Conservation (phyloP, 1,140 invertebrate genomes). For the Leptopilina clavipes region DNA sequence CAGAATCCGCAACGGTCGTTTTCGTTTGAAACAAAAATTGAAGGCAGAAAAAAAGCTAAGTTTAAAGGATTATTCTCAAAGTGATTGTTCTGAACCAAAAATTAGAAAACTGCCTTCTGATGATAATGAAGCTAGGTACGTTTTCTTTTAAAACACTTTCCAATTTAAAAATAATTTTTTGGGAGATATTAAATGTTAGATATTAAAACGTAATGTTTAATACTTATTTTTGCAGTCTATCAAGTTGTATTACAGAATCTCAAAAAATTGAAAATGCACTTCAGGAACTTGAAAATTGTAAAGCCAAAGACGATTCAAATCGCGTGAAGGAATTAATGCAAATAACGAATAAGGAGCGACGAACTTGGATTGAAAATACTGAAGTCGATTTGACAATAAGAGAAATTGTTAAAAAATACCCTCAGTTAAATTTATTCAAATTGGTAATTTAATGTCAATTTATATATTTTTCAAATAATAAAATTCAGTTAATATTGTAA, state of each 20-base stretch:
- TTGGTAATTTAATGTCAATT: neutral
- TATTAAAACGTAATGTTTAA: neutral
- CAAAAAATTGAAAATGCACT: neutral
- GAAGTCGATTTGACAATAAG: neutral
- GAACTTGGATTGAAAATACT: neutral
- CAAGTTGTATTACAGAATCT: neutral
- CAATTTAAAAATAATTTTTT: neutral
- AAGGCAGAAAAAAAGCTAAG: neutral
- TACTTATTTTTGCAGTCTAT: neutral
- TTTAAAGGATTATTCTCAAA: neutral
- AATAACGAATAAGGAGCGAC: no score
- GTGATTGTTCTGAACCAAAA: neutral
- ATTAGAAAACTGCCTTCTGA: neutral
- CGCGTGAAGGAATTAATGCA: no score
- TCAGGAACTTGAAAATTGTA: neutral
- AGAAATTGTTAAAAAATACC: neutral
- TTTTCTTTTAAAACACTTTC: neutral
- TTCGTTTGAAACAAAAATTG: slow-evolving; percentile 1
- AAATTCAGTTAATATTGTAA: neutral
- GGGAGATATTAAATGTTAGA: neutral
- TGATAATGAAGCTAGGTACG: neutral
- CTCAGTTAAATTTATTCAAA: neutral
- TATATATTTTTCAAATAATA: neutral
- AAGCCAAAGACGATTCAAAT: neutral
- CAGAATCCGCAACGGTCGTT: slow-evolving; percentile 13